phyloP scores from a whole-genome alignment of 2,888 invertebrate genomes.

The Cataglyphis altisquamis region DNA sequence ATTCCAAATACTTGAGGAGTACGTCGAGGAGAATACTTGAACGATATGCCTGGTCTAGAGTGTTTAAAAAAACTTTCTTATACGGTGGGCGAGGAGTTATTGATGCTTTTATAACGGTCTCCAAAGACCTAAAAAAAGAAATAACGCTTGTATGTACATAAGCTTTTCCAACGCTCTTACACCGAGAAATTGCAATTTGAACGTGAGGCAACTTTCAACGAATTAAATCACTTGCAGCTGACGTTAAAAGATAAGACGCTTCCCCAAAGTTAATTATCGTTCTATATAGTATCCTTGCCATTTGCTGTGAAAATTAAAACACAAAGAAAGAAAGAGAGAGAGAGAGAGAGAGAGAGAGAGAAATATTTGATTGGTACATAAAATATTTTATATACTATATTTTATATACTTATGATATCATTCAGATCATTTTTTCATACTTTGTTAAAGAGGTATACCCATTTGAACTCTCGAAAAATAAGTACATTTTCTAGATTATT shows the following conservation, averaged over 20 bases:
- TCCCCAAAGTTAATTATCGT: slow-evolving; percentile 8
- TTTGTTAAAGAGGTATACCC: neutral
- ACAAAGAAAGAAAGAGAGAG: neutral
- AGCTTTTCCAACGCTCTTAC: slow-evolving; percentile 9
- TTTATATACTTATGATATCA: too few relatives aligned
- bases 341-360: neutral
- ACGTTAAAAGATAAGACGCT: neutral
- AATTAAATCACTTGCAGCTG: slow-evolving; percentile 4
- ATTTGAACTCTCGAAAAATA: too few relatives aligned
- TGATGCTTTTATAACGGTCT: neutral
- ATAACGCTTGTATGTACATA: neutral
- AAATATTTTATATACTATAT: neutral
- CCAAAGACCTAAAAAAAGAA: neutral
- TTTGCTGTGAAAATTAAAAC: neutral
- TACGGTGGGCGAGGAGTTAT: neutral
- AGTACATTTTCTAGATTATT: too few relatives aligned
- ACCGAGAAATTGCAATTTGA: neutral
- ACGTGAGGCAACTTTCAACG: neutral
- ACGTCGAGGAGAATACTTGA: neutral
- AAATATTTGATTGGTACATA: neutral
- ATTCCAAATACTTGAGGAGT: neutral
- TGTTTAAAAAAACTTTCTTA: slow-evolving; percentile 6
- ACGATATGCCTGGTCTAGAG: neutral
- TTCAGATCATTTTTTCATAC: neutral
- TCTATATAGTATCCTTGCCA: neutral